Base-by-base conservation (phyloP, 2,888 invertebrate genomes). In the Danaus chrysippus region DNA sequence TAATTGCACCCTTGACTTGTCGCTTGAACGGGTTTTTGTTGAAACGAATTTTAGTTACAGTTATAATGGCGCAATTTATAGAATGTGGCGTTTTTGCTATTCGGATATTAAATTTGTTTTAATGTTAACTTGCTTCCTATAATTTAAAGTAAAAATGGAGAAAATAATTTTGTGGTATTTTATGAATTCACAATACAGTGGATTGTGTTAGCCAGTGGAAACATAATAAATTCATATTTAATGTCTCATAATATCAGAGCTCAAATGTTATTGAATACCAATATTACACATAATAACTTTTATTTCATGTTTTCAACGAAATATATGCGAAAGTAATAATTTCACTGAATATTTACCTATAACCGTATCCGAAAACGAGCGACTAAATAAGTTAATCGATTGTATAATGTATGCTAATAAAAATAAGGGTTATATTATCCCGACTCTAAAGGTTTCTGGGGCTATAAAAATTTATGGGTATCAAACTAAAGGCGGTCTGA, bases 1-100 rank as follows among this genome's bases (percentile, higher is more conserved):
- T 89, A 91, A 91, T 91, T 91, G 85, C 82, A 75, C 78, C 77
- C 76, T 79, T 76, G 79, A 78, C 74, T 75, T 73, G 49, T 72
- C 75, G 72, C 65, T 65, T 63, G 61, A 61, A 63, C 67, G 42
- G 60, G 68, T 68, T 68, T 68, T 70, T 68, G 62, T 59, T 42
- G 42, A 42, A 59, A 54, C 43, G 57, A 57, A 65, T 71, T 71
- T 66, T 63, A 63, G 63, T 60, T 66, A 69, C 71, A 69, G 70
- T 70, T 70, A 66, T 69, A 58, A 65, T 63, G 70, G 67, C 54
- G 58, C 61, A 59, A 66, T 59, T 54, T 58, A 59, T 56, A 57
- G 59, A 55, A 52, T 52, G 43, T 42, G 53, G 64, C 64, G 66
- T 42, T 56, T 60, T 54, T 17, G n/a, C 52, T 52, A 56, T n/a